A percentile compares a stretch with the other conserved stretches of the same genome.
Conservation (phyloP, 2,888 invertebrate genomes). For the Drosophila austrosaltans region DNA sequence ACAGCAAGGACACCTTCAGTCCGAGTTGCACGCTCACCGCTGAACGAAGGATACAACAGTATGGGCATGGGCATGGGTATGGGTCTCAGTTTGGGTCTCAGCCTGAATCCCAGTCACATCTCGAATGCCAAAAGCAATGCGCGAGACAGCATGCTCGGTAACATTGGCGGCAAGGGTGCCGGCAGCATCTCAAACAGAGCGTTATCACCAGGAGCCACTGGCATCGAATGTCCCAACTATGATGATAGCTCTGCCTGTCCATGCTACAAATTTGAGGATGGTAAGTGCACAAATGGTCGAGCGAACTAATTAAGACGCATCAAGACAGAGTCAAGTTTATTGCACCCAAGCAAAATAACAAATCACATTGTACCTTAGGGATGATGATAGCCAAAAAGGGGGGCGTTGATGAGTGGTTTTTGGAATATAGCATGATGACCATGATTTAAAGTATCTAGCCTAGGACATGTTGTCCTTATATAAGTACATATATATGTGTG, state of each 20-base stretch:
- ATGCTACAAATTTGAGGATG: slow-evolving; percentile 96
- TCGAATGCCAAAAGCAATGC: slow-evolving; percentile 52
- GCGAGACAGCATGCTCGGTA: slow-evolving; percentile 41
- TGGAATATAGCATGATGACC: neutral
- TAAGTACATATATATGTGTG: neutral
- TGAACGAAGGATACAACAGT: slow-evolving; percentile 39
- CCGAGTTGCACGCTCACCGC: slow-evolving; percentile 51
- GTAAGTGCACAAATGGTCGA: slow-evolving; percentile 82
- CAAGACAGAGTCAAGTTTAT: slow-evolving; percentile 28
- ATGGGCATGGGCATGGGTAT: slow-evolving; percentile 17
- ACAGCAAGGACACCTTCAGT: slow-evolving; percentile 48
- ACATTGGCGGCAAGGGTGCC: slow-evolving; percentile 2
- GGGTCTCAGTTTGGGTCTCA: slow-evolving; percentile 13
- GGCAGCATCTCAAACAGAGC: slow-evolving; percentile 10
- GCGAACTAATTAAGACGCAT: slow-evolving; percentile 49
- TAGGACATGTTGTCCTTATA: neutral
- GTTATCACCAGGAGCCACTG: slow-evolving; percentile 25
- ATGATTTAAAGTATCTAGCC: neutral
- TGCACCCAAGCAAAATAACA: slow-evolving; percentile 40
- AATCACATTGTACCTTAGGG: slow-evolving; percentile 39
- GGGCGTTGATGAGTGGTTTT: neutral
- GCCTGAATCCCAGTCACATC: slow-evolving; percentile 31
- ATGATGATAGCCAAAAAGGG: neutral
- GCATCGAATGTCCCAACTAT: slow-evolving; percentile 88
- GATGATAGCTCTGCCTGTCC: slow-evolving; percentile 92